These are phyloP conservation scores for Polydesmus complanatus DNA, from an alignment of 2,888 invertebrate species.

Conservation along the genomic window DNA sequence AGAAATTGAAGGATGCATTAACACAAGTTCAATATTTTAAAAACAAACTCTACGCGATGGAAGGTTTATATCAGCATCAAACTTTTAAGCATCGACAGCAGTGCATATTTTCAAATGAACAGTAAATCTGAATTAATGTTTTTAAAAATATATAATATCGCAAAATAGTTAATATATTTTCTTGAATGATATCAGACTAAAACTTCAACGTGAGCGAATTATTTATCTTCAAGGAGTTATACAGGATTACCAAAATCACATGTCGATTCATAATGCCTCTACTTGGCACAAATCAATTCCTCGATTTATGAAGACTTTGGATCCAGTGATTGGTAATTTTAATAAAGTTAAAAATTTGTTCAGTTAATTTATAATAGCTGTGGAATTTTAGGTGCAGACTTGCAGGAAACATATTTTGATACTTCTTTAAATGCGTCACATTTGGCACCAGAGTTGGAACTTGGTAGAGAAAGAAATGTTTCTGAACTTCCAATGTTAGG, in stretches of 20 bases:
- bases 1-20: not conserved
- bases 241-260: too few relatives aligned
- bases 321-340: not conserved
- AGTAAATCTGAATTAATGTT: not conserved
- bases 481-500: too few relatives aligned
- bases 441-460: not conserved
- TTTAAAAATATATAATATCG: not conserved
- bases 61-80: not conserved
- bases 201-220: not conserved
- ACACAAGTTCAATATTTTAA: not conserved
- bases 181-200: not conserved
- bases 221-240: not conserved
- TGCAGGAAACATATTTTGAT: conserved; percentile 2
- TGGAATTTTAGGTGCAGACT: not conserved
- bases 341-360: not conserved
- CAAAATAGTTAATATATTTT: too few relatives aligned
- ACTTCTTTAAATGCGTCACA: not conserved
- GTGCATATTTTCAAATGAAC: not conserved
- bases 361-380: not conserved
- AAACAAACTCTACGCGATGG: not conserved
- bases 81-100: not conserved
- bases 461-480: not conserved
- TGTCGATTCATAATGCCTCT: too few relatives aligned
- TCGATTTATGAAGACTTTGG: too few relatives aligned
- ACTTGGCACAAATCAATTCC: too few relatives aligned